Conservation (phyloP, 2,888 invertebrate genomes). For the Agrilus biguttatus region DNA sequence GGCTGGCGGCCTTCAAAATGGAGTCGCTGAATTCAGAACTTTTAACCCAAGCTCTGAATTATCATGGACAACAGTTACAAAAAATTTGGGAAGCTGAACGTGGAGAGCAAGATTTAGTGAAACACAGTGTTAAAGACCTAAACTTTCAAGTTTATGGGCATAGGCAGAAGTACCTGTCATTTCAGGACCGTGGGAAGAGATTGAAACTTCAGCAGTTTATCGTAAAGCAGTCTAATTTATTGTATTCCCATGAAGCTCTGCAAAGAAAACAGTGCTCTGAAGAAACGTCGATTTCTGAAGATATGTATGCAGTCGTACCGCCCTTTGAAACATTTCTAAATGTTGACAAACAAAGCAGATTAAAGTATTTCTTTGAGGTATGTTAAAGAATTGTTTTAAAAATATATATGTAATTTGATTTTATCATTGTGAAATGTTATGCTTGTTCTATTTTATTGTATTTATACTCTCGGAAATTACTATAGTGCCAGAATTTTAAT, state of each 20-base stretch:
- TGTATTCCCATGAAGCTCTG: slow-evolving; percentile 47
- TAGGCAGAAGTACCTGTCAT: slow-evolving; percentile 65
- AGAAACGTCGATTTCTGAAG: slow-evolving; percentile 37
- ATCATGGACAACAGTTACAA: slow-evolving; percentile 75
- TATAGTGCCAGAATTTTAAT: too few species aligned
- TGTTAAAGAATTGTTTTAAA: slow-evolving; percentile 15
- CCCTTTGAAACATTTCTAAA: slow-evolving; percentile 75
- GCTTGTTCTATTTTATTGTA: too few species aligned
- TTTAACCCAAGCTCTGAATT: slow-evolving; percentile 61
- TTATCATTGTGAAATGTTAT: too few species aligned
- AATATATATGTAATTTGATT: neutral
- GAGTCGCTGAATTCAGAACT: slow-evolving; percentile 39
- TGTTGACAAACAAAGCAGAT: slow-evolving; percentile 61
- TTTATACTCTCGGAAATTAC: too few species aligned
- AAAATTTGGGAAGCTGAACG: slow-evolving; percentile 79
- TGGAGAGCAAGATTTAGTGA: slow-evolving; percentile 58
- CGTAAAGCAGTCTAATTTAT: slow-evolving; percentile 64
- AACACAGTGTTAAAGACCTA: slow-evolving; percentile 42
- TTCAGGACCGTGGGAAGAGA: slow-evolving; percentile 71
- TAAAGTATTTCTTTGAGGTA: slow-evolving; percentile 73
- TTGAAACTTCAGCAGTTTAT: slow-evolving; percentile 78
- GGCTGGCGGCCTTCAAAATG: slow-evolving; percentile 21
- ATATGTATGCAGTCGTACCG: slow-evolving; percentile 69
- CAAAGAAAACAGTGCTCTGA: slow-evolving; percentile 37
- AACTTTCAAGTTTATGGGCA: slow-evolving; percentile 66